Evolutionary conservation across 2,113 vertebrate genomes (phyloP), one percentile per base, ranked within the genome.

Genomic region (Sinocyclocheilus maitianheensis): DNA sequence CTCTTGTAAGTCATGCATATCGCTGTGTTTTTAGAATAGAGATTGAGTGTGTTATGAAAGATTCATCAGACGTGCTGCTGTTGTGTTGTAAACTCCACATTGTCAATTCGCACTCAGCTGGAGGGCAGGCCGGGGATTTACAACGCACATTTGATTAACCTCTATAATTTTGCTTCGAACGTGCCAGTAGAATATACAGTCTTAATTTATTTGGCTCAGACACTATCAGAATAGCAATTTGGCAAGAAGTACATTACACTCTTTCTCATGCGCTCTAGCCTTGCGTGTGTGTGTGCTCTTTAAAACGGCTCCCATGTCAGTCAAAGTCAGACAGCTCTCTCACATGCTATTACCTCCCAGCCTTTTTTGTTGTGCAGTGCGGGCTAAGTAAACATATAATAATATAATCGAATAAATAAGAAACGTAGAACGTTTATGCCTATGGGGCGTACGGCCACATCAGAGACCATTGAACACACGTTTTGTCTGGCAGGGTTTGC

Each of bases 71-170:
- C 53, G 3, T 55, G 46, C 58, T 6, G 22, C 26, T 46, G 43
- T 43, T 48, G 62, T 30, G 24, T 43, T 14, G 24, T 58, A 76
- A 85, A 51, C 67, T 40, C 16, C 43, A 4, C 34, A 26, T 18
- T 48, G 60, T 82, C 83, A 84, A 62, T 83, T 76, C 10, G 71
- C 34, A 46, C 67, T 58, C 20, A 40, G 72, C 63, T 14, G 34
- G n/a, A 65, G 62, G 88, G 77, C 77, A 77, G 63, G n/a, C 22
- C 11, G 5, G 43, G 78, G 86, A 88, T 90, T 89, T 84, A 84
- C 26, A 62, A 51, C 12, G 24, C 83, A 62, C 65, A 79, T 83
- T 86, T 89, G 89, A 89, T 90, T 87, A 87, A 88, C 84, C 46
- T 62, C 30, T 87, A 86, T 89, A 85, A 83, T 89, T 88, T 86